A percentile compares a stretch with the other conserved stretches of the same genome.
Evolutionary conservation across 2,888 invertebrate genomes (phyloP).

Genomic region (Nymphalis urticae): DNA sequence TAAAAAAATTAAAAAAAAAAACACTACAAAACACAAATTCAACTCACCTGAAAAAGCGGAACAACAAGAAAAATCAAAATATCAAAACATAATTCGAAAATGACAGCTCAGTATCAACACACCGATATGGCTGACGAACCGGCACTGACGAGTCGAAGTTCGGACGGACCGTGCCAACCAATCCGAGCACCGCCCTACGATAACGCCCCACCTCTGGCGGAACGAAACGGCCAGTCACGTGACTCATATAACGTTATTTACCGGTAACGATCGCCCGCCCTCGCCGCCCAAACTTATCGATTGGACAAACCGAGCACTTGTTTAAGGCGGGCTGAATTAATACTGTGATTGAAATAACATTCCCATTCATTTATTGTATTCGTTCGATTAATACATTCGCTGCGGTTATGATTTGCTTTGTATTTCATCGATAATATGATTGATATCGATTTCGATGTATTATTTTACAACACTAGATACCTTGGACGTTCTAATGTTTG

Average conservation of each 20-base stretch:
- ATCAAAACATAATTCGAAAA: constrained; percentile 31
- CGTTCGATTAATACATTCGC: constrained; percentile 62
- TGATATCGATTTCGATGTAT: not conserved
- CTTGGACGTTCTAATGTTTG: too few relatives aligned
- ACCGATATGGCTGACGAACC: constrained; percentile 38
- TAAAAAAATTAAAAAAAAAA: not conserved
- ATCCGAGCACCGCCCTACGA: constrained; percentile 27
- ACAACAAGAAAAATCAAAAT: constrained; percentile 27
- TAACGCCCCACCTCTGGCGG: constrained; percentile 29
- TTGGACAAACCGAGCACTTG: constrained; percentile 72
- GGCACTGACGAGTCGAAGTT: constrained; percentile 27
- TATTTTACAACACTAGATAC: not conserved
- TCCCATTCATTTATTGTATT: constrained; percentile 45
- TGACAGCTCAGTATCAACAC: constrained; percentile 27
- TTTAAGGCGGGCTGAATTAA: constrained; percentile 79
- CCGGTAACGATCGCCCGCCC: constrained; percentile 69
- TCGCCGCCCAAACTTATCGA: constrained; percentile 69
- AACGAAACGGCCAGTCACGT: constrained; percentile 45
- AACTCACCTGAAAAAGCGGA: constrained; percentile 32
- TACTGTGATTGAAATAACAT: constrained; percentile 66
- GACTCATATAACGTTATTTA: constrained; percentile 73
- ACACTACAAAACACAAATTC: constrained; percentile 6
- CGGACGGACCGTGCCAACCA: constrained; percentile 31
- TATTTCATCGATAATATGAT: constrained; percentile 19
- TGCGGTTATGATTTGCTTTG: constrained; percentile 49